Conservation (phyloP, 2,797 vertebrate species). For the Neosilurus hyrtlii region DNA sequence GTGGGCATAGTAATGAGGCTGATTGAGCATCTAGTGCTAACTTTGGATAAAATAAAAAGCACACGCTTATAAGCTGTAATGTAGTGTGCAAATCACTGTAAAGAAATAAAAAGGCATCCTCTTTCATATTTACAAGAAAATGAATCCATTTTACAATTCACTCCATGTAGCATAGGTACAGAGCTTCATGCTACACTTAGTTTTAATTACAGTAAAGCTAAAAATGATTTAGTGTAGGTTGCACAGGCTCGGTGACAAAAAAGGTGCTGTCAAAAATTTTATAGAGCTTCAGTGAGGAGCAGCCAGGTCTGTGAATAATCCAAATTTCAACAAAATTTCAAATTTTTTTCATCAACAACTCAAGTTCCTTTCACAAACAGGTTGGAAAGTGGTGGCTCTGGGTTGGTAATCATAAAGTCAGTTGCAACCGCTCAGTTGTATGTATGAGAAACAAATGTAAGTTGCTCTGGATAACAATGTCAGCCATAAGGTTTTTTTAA, state of each 20-base stretch:
- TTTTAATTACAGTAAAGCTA: not conserved
- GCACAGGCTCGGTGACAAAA: not conserved
- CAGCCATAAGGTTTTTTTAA: too few relatives aligned
- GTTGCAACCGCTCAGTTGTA: too few relatives aligned
- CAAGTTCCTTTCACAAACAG: too few relatives aligned
- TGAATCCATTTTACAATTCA: not conserved
- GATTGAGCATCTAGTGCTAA: not conserved
- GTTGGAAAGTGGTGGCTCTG: too few relatives aligned
- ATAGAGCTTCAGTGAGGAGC: not conserved
- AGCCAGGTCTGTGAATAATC: not conserved
- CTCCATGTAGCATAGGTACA: not conserved
- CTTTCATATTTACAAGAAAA: not conserved
- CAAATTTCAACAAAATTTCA: not conserved
- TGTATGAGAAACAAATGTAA: too few relatives aligned
- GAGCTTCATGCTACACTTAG: not conserved
- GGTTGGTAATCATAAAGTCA: too few relatives aligned
- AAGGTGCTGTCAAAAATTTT: too few relatives aligned
- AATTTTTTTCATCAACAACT: not conserved
- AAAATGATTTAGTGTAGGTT: not conserved
- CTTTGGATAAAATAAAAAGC: not conserved
- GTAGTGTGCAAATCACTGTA: not conserved
- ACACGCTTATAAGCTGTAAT: not conserved
- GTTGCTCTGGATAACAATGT: too few relatives aligned
- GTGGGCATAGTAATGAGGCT: not conserved
- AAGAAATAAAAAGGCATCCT: not conserved